Evolutionary conservation across 2,797 vertebrate genomes (phyloP), one percentile per base, ranked within the genome.

Genomic region (Rhynchotus rufescens): DNA sequence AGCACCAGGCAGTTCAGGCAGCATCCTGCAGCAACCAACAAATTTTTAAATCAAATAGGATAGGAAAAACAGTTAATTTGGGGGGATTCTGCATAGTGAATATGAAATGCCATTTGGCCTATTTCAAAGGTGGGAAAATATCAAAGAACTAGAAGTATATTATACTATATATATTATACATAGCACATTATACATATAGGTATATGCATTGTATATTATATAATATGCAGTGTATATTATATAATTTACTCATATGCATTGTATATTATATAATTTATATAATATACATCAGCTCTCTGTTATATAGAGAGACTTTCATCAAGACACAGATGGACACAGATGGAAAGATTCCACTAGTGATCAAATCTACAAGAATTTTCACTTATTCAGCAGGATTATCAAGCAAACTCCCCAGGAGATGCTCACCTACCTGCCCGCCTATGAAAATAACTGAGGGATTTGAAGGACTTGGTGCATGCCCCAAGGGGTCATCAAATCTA

Each of bases 11-110:
- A 69, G 66, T 26, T 52, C 66, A 38, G 12, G 34, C 9, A 30
- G 40, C 13, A 72, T 74, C 52, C 83, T 80, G 54, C 12, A 38
- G 65, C 66, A 90, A 86, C 44, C 32, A 69, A 65, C 25, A n/a
- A 25, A 51, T 84, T 77, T 85, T 54, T 0, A 72, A 80, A 68
- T 91, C 73, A 83, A 66, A 47, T 34, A 40, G 66, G 26, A 54
- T 49, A 52, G 38, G 40, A 64, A 57, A 77, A 82, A 10, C n/a
- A 85, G 23, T 28, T n/a, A 44, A 60, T 36, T 2, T 10, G 4
- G 19, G 81, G 44, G 30, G 54, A 60, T 26, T 51, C 17, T 20
- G 44, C 42, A 59, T 45, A 69, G 42, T 3, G 38, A 38, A 42
- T 82, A 51, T 6, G 40, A 32, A 73, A 42, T 34, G 73, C 11